phyloP scores from a whole-genome alignment of 2,113 vertebrate genomes.

The Sylvilagus bachmani region DNA sequence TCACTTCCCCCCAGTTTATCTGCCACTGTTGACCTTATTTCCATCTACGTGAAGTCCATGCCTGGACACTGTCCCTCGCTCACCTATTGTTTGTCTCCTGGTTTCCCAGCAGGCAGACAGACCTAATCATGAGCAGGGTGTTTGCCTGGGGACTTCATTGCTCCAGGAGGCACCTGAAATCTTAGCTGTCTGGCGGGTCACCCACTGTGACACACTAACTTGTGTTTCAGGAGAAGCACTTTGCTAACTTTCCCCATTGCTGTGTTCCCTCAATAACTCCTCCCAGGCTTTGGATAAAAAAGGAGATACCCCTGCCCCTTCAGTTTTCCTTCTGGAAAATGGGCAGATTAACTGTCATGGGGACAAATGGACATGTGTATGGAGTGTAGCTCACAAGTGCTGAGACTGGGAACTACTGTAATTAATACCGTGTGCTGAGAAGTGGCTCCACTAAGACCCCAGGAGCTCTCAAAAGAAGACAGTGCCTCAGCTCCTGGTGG shows the following conservation, averaged over 20 bases:
- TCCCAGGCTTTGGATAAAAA: neutral
- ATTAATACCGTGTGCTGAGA: neutral
- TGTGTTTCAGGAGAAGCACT: no score
- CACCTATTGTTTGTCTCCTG: neutral
- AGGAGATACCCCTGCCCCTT: neutral
- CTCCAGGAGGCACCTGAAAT: neutral
- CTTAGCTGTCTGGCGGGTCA: neutral
- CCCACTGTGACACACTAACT: neutral
- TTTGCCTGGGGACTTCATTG: neutral
- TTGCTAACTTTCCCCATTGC: neutral
- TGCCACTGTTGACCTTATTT: neutral
- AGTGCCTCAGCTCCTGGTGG: neutral
- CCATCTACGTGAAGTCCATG: neutral
- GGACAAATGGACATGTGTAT: neutral
- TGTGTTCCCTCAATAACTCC: neutral
- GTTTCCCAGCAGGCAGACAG: neutral
- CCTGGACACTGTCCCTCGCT: accelerated
- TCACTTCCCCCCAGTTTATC: neutral
- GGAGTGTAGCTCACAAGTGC: neutral
- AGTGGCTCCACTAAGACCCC: no score
- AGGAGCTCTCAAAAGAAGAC: neutral
- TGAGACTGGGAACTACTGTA: neutral
- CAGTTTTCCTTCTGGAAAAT: neutral
- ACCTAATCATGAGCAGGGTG: no score
- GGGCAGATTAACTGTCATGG: neutral